Evolutionary conservation across 2,113 vertebrate species (phyloP).

Genomic region (Furnarius figulus): DNA sequence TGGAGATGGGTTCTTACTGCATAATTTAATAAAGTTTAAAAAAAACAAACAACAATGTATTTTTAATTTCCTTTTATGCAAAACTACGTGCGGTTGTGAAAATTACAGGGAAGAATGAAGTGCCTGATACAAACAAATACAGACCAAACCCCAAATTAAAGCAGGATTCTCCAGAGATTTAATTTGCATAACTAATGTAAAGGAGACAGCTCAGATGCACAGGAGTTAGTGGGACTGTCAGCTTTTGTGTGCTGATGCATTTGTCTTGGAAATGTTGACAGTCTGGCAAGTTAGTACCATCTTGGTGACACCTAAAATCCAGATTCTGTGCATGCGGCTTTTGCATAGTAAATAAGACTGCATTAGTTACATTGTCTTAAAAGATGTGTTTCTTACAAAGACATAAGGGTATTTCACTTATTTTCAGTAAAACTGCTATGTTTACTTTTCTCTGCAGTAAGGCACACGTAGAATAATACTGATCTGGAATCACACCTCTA

Average conservation of each 20-base stretch:
- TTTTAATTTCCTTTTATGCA: conserved; percentile 18
- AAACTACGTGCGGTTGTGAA: not conserved
- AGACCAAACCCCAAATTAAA: not conserved
- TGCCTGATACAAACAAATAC: not conserved
- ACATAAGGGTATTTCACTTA: not conserved
- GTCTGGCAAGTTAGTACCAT: no score
- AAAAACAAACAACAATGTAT: not conserved
- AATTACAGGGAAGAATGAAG: not conserved
- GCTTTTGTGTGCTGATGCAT: not conserved
- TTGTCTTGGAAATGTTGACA: not conserved
- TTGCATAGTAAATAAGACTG: not conserved
- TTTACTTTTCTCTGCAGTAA: not conserved
- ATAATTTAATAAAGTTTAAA: conserved; percentile 69
- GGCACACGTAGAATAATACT: not conserved
- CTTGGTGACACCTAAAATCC: not conserved
- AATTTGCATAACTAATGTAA: not conserved
- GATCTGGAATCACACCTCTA: not conserved
- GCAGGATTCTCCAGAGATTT: not conserved
- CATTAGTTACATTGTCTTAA: not conserved
- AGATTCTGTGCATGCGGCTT: not conserved
- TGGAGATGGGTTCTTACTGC: conserved; percentile 69
- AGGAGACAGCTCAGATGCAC: not conserved
- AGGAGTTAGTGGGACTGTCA: not conserved
- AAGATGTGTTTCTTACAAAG: not conserved
- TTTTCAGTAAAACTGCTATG: not conserved